A percentile compares a stretch with the other conserved stretches of the same genome.
Conservation (phyloP, 2,797 vertebrate genomes). For the Mallotus villosus region DNA sequence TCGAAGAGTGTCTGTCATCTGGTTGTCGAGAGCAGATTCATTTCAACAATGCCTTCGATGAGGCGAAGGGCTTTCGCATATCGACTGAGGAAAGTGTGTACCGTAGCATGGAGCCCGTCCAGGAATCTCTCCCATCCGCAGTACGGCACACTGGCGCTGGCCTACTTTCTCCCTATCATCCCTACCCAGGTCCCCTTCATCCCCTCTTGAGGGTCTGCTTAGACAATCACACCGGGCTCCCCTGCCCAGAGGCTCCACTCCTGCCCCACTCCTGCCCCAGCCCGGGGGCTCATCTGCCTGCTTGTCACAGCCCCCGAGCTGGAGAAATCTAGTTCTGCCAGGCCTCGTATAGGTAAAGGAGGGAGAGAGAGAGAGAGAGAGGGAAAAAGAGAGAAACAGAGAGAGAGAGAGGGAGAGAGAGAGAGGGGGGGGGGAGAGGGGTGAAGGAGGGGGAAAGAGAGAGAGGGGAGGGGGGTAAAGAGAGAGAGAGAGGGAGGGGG, state of each 20-base stretch:
- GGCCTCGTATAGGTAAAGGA: too few species aligned
- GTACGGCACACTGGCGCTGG: conserved; percentile 48
- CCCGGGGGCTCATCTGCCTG: neutral
- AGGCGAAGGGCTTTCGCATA: conserved; percentile 33
- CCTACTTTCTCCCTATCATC: conserved; percentile 66
- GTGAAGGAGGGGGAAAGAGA: too few species aligned
- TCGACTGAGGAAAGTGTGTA: conserved; percentile 37
- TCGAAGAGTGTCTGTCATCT: conserved; percentile 1
- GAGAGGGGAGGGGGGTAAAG: too few species aligned
- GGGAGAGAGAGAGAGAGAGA: too few species aligned
- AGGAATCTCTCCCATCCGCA: conserved; percentile 58
- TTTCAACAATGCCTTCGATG: conserved; percentile 27
- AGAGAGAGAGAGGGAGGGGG: too few species aligned
- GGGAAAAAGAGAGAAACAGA: too few species aligned
- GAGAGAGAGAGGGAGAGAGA: too few species aligned
- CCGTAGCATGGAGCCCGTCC: conserved; percentile 44
- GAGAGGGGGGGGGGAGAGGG: too few species aligned
- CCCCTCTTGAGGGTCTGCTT: conserved; percentile 40
- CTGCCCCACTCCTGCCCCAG: neutral
- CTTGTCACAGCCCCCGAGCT: too few species aligned
- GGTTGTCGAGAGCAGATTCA: conserved; percentile 9
- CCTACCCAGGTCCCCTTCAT: conserved; percentile 50
- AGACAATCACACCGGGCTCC: conserved; percentile 25
- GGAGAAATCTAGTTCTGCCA: too few species aligned
- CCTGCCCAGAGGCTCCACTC: conserved; percentile 4